phyloP scores from a whole-genome alignment of 2,888 invertebrate genomes.

The Antheraea assamensis region DNA sequence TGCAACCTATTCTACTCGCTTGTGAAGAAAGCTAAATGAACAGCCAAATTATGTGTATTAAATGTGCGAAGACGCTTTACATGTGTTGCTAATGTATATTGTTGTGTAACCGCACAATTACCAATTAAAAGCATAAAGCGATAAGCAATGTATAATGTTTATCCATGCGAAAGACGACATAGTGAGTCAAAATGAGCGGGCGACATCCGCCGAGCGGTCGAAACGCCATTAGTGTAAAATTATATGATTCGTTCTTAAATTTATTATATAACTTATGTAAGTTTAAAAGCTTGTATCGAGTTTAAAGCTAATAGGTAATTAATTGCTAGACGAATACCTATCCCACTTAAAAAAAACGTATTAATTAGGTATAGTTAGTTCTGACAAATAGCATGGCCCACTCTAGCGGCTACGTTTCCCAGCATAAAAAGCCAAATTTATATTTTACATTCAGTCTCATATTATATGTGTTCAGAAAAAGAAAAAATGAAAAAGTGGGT shows the following conservation, averaged over 20 bases:
- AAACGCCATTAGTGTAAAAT: constrained; percentile 53
- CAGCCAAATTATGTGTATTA: constrained; percentile 47
- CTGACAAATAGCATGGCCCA: too few relatives aligned
- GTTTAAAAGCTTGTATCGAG: constrained; percentile 10
- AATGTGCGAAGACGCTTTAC: constrained; percentile 47
- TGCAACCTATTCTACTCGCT: constrained; percentile 69
- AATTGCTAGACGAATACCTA: neutral
- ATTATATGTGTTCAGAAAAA: too few relatives aligned
- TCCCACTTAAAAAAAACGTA: neutral
- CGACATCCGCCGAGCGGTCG: constrained; percentile 42
- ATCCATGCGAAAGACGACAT: constrained; percentile 77
- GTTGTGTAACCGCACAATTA: constrained; percentile 61
- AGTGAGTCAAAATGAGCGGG: constrained; percentile 69
- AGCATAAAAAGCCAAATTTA: too few relatives aligned
- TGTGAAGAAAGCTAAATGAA: constrained; percentile 53
- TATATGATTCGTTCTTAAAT: constrained; percentile 8
- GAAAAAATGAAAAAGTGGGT: too few relatives aligned
- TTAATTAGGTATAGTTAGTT: too few relatives aligned
- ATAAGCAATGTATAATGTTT: constrained; percentile 60
- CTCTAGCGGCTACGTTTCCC: too few relatives aligned
- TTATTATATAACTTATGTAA: neutral
- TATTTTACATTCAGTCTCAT: too few relatives aligned
- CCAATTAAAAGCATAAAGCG: constrained; percentile 61
- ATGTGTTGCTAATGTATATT: constrained; percentile 45
- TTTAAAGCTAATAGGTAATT: constrained; percentile 17